phyloP scores from a whole-genome alignment of 2,113 vertebrate genomes.

The Cololabis saira region DNA sequence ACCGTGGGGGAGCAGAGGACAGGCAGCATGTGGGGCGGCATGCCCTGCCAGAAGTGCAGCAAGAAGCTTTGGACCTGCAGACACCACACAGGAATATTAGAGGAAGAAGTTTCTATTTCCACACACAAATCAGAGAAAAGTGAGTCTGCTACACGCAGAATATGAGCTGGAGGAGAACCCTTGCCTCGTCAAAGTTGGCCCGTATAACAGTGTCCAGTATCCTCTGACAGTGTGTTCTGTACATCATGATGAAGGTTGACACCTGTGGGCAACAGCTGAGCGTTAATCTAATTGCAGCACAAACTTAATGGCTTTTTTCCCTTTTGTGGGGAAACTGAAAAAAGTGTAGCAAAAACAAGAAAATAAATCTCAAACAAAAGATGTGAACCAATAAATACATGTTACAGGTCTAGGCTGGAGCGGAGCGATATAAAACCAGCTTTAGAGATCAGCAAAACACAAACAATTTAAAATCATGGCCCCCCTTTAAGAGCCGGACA shows the following conservation, averaged over 20 bases:
- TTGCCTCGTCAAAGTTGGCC: conserved; percentile 99
- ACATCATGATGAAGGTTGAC: conserved; percentile 99
- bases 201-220: conserved; percentile 99
- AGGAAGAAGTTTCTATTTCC: not conserved
- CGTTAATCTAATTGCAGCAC: conserved; percentile 46
- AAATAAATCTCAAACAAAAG: conserved; percentile 74
- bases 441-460: conserved; percentile 83
- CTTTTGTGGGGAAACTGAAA: conserved; percentile 11
- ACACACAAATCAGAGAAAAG: not conserved
- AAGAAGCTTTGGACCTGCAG: conserved; percentile 98
- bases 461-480: conserved; percentile 83
- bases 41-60: conserved; percentile 99
- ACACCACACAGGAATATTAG: conserved; percentile 7
- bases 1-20: conserved; percentile 95
- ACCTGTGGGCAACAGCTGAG: conserved; percentile 81
- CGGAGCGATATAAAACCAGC: conserved; percentile 69
- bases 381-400: conserved; percentile 70
- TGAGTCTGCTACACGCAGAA: no score
- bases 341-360: conserved; percentile 67
- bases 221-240: conserved; percentile 99
- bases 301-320: conserved; percentile 28
- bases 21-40: conserved; percentile 98
- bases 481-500: conserved; percentile 78
- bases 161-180: conserved; percentile 33
- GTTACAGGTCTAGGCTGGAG: conserved; percentile 65